Evolutionary conservation across 1,140 invertebrate species (phyloP).

Genomic region (Brachionus rotundiformis): DNA sequence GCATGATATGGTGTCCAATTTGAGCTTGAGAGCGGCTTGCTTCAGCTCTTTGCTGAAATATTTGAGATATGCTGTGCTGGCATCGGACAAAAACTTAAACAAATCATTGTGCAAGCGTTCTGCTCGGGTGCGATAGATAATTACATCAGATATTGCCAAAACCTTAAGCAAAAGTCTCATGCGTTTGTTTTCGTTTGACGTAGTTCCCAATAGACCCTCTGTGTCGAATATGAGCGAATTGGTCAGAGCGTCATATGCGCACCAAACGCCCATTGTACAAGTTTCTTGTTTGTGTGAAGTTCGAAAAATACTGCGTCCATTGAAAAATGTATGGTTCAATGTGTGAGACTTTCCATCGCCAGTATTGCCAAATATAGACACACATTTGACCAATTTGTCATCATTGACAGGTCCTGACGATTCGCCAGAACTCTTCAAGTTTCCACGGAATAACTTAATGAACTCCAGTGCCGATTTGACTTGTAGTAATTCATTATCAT

Average conservation of each 20-base stretch:
- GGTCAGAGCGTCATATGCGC: slow-evolving; percentile 71
- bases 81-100: slow-evolving; percentile 77
- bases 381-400: slow-evolving; percentile 72
- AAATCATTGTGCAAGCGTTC: slow-evolving; percentile 77
- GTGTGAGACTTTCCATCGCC: slow-evolving; percentile 83
- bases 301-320: slow-evolving; percentile 73
- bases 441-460: slow-evolving; percentile 23
- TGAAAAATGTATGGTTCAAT: slow-evolving; percentile 78
- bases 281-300: slow-evolving; percentile 74
- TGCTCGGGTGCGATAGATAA: slow-evolving; percentile 77
- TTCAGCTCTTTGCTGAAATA: slow-evolving; percentile 74
- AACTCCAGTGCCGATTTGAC: slow-evolving; percentile 35
- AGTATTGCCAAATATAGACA: slow-evolving; percentile 83
- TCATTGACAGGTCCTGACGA: slow-evolving; percentile 52
- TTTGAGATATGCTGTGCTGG: slow-evolving; percentile 74
- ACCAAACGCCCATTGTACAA: slow-evolving; percentile 80
- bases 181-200: slow-evolving; percentile 72
- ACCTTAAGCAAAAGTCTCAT: slow-evolving; percentile 76
- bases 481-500: slow-evolving; percentile 42
- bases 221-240: slow-evolving; percentile 78
- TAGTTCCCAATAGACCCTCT: slow-evolving; percentile 73
- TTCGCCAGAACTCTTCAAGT: background rate
- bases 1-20: slow-evolving; percentile 64
- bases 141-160: slow-evolving; percentile 78
- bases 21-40: slow-evolving; percentile 66